Percentiles rank a stretch among this genome's conserved stretches.
These are phyloP conservation scores for Euplexia lucipara DNA, from an alignment of 2,888 invertebrate species.

Conservation along the genomic window DNA sequence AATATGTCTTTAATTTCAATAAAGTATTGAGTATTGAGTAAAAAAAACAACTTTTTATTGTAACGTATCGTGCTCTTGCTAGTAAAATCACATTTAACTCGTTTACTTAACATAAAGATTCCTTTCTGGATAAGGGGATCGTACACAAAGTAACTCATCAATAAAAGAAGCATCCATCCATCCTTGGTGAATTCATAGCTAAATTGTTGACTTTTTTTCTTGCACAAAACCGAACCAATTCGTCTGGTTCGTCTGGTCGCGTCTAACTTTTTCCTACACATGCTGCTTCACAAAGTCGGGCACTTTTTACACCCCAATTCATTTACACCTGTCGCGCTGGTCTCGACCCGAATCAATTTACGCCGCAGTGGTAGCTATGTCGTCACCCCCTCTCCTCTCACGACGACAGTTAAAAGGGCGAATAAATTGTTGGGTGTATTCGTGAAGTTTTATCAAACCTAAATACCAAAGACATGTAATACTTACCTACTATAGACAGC, in stretches of 20 bases:
- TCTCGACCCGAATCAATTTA: constrained; percentile 75
- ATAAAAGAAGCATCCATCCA: neutral
- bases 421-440: constrained; percentile 35
- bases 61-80: too few relatives aligned
- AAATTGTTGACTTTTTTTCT: constrained; percentile 2
- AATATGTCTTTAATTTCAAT: too few relatives aligned
- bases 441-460: constrained; percentile 2
- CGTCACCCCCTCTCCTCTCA: constrained; percentile 17
- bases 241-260: constrained; percentile 27
- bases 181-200: neutral
- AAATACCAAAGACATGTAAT: too few relatives aligned
- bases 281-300: constrained; percentile 36
- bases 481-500: too few relatives aligned
- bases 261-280: constrained; percentile 32
- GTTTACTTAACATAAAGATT: too few relatives aligned
- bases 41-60: too few relatives aligned
- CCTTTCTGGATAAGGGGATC: neutral
- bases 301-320: constrained; percentile 70
- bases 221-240: constrained; percentile 15
- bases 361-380: constrained; percentile 34
- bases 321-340: constrained; percentile 73
- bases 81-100: too few relatives aligned
- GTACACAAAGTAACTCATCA: neutral
- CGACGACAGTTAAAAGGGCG: constrained; percentile 41
- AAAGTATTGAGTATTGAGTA: too few relatives aligned